These are phyloP conservation scores for Actinia tenebrosa DNA, from an alignment of 64 coral and sea anemone species.

Conservation along the genomic window DNA sequence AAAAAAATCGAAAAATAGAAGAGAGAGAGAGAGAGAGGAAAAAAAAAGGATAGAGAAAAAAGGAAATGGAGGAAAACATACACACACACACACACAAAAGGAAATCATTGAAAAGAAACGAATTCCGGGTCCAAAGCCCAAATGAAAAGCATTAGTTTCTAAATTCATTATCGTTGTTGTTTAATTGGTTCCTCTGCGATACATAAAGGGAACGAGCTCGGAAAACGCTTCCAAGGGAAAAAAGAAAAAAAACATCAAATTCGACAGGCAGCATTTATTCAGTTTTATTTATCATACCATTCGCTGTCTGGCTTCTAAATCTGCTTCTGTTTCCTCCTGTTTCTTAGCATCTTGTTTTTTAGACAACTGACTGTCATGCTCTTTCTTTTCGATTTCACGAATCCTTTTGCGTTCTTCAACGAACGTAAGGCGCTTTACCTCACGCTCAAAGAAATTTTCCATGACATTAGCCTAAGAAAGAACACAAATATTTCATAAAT, in stretches of 20 bases:
- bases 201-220: too few relatives aligned
- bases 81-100: too few relatives aligned
- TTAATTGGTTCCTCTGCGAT: too few relatives aligned
- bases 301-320: slow-evolving; percentile 59
- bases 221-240: too few relatives aligned
- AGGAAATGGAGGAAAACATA: too few relatives aligned
- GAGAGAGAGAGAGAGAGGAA: not conserved
- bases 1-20: too few relatives aligned
- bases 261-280: too few relatives aligned
- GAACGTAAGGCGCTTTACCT: slow-evolving; percentile 86
- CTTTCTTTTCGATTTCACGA: slow-evolving; percentile 70
- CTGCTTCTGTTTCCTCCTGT: slow-evolving; percentile 66
- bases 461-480: slow-evolving; percentile 64
- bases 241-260: too few relatives aligned
- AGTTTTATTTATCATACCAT: slow-evolving; percentile 35
- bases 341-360: slow-evolving; percentile 67
- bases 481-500: not conserved
- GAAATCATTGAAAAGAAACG: too few relatives aligned
- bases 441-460: slow-evolving; percentile 97
- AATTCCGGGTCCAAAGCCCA: too few relatives aligned
- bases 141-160: too few relatives aligned
- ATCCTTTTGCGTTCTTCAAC: slow-evolving; percentile 87
- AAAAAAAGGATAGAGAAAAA: not conserved
- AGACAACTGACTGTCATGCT: slow-evolving; percentile 49
- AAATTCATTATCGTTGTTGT: too few relatives aligned